phyloP scores from a whole-genome alignment of 2,797 vertebrate genomes.

The Aselliscus stoliczkanus region DNA sequence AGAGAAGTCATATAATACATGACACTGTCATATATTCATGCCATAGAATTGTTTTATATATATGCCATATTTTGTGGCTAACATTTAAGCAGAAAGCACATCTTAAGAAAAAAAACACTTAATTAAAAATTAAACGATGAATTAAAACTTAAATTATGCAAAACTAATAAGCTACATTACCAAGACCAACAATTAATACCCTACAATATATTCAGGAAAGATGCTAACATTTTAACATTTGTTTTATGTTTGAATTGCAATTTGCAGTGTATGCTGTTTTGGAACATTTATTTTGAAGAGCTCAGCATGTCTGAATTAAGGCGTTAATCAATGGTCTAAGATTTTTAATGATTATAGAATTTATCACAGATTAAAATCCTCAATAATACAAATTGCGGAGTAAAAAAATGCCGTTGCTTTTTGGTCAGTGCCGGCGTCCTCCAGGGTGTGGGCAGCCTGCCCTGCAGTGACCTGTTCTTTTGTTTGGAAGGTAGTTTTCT shows the following conservation, averaged over 20 bases:
- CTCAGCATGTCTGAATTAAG: conserved; percentile 73
- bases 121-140: conserved; percentile 86
- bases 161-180: conserved; percentile 84
- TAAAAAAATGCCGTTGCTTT: conserved; percentile 59
- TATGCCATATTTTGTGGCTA: conserved; percentile 72
- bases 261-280: conserved; percentile 64
- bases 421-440: conserved; percentile 64
- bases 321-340: conserved; percentile 70
- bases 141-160: conserved; percentile 88
- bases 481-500: conserved; percentile 55
- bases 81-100: conserved; percentile 77
- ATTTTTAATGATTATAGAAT: conserved; percentile 73
- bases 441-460: too few species aligned
- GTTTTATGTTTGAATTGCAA: conserved; percentile 72
- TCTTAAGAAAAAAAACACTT: conserved; percentile 81
- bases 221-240: conserved; percentile 75
- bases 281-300: conserved; percentile 69
- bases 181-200: conserved; percentile 82
- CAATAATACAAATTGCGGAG: conserved; percentile 54
- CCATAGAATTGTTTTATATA: conserved; percentile 66
- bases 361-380: conserved; percentile 73
- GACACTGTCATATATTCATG: conserved; percentile 49
- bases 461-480: conserved; percentile 58
- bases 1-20: conserved; percentile 69
- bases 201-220: conserved; percentile 76